Evolutionary conservation across 2,113 vertebrate genomes (phyloP).

Genomic region (Atherinomorus stipes): DNA sequence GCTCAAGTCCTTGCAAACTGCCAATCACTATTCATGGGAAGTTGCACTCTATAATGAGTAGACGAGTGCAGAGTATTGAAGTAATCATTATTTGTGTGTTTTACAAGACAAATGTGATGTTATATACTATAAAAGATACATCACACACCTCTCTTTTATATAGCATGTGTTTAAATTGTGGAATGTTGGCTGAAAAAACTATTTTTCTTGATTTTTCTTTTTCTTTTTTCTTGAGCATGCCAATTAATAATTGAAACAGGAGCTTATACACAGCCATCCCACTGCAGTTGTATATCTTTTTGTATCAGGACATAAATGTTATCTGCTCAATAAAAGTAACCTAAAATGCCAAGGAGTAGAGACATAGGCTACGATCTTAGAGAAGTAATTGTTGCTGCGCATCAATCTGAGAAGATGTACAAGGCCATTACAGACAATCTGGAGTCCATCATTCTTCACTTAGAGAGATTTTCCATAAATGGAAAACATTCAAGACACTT

Average conservation of each 20-base stretch:
- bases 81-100: not conserved
- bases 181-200: too few relatives aligned
- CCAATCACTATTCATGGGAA: slow-evolving; percentile 60
- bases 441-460: not conserved
- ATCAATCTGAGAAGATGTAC: not conserved
- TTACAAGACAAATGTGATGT: too few relatives aligned
- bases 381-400: not conserved
- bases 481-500: too few relatives aligned
- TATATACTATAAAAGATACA: too few relatives aligned
- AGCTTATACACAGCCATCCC: not conserved
- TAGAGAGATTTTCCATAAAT: not conserved
- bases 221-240: too few relatives aligned
- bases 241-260: not conserved
- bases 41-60: slow-evolving; percentile 9
- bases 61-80: not conserved
- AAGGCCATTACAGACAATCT: not conserved
- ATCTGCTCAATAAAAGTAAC: too few relatives aligned
- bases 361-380: not conserved
- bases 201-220: too few relatives aligned
- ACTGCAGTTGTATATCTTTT: too few relatives aligned
- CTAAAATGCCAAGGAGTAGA: not conserved
- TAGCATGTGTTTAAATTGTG: too few relatives aligned
- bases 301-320: too few relatives aligned
- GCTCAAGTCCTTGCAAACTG: slow-evolving; percentile 45
- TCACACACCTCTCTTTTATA: too few relatives aligned